Base-by-base conservation (phyloP, 1,140 invertebrate species). In the Drosophila sucinea region DNA sequence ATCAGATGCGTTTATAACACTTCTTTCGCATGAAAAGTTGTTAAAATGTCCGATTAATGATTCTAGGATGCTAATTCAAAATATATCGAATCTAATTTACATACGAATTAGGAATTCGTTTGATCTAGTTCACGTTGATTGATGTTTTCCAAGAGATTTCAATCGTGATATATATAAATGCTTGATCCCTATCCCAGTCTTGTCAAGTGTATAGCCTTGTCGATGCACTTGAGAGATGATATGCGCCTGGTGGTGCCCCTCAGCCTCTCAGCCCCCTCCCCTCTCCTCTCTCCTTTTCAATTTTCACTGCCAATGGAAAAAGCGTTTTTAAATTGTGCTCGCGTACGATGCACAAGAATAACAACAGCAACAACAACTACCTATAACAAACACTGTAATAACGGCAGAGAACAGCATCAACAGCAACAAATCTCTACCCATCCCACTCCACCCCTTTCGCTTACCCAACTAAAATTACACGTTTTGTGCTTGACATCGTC, bases 261-360 rank as follows among this genome's bases (percentile, higher is more conserved):
- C 10, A 3, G 8, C 11, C 7, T 17, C 33, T 29, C 57, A 40
- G 23, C 11, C 73, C 30, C 30, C 30, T 30, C 51, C 70, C 44
- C 60, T 72, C 62, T 76, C 23, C 58, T 60, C 38, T 41, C 47
- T 27, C 62, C 70, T 71, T 77, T 65, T 44, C 63, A 54, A 63
- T 32, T 65, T 65, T 57, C 73, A 58, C 41, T 64, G 79, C 60
- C 65, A 79, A 62, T 66, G 66, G 60, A 82, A 27, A 51, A 76
- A 83, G 67, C 83, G 84, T 89, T 89, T 51, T 87, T 80, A 87
- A 87, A 87, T 80, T 89, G 86, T 77, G 80, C 84, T 71, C 76
- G 70, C 77, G 73, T 77, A 70, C 75, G 58, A 47, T 76, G 66
- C 70, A 73, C 66, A 51, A 25, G 55, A 75, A 63, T 47, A 61